Evolutionary conservation across 92 coral and sea anemone species (phyloP).

Genomic region (Porites evermanni): DNA sequence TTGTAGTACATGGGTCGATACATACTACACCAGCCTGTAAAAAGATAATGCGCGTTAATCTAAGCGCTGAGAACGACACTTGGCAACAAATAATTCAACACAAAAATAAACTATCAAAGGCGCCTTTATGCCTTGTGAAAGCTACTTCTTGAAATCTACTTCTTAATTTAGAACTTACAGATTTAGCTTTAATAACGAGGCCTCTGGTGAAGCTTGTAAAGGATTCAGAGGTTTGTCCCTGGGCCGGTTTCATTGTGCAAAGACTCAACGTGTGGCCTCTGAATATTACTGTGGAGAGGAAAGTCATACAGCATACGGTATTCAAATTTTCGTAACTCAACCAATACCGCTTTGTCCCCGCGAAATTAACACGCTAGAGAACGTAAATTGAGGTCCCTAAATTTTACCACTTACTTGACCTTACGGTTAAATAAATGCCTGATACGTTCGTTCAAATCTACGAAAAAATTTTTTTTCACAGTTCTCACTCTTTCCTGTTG

Average conservation of each 20-base stretch:
- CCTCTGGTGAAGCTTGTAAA: slow-evolving; percentile 64
- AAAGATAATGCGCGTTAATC: background rate
- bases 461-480: too few species aligned
- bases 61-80: background rate
- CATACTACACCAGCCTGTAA: slow-evolving; percentile 69
- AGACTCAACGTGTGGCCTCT: slow-evolving; percentile 63
- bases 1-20: slow-evolving; percentile 59
- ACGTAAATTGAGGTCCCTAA: too few species aligned
- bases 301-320: too few species aligned
- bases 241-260: slow-evolving; percentile 57
- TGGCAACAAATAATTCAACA: background rate
- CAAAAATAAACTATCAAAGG: background rate
- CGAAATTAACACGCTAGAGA: too few species aligned
- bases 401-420: too few species aligned
- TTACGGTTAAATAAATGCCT: too few species aligned
- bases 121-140: background rate
- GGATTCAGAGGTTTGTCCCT: slow-evolving; percentile 42
- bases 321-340: too few species aligned
- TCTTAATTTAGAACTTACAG: slow-evolving; percentile 45
- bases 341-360: too few species aligned
- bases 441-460: too few species aligned
- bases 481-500: too few species aligned
- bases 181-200: slow-evolving; percentile 58
- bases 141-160: too few species aligned
- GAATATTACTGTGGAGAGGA: slow-evolving; percentile 49